Conservation (phyloP, 2,113 vertebrate species). For the Archocentrus centrarchus region DNA sequence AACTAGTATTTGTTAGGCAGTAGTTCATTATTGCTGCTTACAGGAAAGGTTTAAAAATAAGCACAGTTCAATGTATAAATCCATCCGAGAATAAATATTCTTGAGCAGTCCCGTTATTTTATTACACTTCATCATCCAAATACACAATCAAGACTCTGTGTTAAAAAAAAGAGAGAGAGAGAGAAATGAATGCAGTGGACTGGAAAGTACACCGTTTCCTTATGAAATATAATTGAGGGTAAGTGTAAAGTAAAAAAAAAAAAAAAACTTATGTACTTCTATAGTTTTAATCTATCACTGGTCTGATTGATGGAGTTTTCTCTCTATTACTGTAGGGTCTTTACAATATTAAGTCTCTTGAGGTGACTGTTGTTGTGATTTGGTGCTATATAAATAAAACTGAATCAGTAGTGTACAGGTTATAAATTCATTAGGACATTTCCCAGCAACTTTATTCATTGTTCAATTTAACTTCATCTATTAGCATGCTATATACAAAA, state of each 20-base stretch:
- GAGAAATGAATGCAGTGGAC: neutral
- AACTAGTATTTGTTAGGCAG: too few species aligned
- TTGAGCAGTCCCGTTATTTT: neutral
- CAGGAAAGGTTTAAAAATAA: neutral
- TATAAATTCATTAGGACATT: constrained; percentile 55
- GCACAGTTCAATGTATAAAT: too few species aligned
- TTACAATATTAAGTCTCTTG: too few species aligned
- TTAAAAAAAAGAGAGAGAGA: neutral
- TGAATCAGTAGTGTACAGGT: neutral
- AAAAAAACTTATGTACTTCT: neutral
- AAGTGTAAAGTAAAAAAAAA: constrained; percentile 6
- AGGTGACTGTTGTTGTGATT: too few species aligned
- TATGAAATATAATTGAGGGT: neutral
- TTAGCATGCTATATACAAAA: constrained; percentile 64
- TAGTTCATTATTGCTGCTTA: neutral
- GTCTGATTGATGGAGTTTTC: neutral
- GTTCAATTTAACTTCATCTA: constrained; percentile 65
- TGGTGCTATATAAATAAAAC: too few species aligned
- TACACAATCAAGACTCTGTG: neutral
- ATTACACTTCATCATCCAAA: neutral
- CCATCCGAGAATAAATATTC: neutral
- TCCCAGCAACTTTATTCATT: constrained; percentile 67
- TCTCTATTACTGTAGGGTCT: too few species aligned
- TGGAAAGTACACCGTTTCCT: neutral
- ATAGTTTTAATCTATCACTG: neutral